phyloP scores from a whole-genome alignment of 1,140 invertebrate genomes.

The Oreohelix idahoensis region DNA sequence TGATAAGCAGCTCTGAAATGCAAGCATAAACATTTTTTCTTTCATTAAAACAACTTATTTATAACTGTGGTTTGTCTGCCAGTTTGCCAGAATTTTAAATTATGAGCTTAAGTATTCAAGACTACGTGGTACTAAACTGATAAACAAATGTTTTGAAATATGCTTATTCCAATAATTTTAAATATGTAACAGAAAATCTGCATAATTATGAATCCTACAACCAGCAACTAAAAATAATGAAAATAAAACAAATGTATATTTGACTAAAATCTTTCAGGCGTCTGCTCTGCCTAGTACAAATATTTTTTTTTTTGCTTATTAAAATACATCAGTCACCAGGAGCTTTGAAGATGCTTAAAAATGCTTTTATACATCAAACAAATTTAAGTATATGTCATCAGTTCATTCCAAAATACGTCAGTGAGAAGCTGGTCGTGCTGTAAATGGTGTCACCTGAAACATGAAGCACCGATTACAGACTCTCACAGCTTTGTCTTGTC shows the following conservation, averaged over 20 bases:
- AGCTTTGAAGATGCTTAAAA: not conserved
- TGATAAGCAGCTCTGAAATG: too few relatives aligned
- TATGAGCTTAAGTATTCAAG: too few relatives aligned
- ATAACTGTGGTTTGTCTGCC: too few relatives aligned
- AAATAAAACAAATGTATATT: not conserved
- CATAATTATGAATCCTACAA: not conserved
- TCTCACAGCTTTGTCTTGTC: conserved; percentile 91
- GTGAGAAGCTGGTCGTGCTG: conserved; percentile 36
- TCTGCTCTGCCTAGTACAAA: not conserved
- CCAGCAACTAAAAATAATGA: not conserved
- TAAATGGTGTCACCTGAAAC: conserved; percentile 72
- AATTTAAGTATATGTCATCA: not conserved
- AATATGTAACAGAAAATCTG: not conserved
- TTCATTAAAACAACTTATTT: too few relatives aligned
- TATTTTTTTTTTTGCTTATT: not conserved
- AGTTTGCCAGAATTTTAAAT: too few relatives aligned
- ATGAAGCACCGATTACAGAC: conserved; percentile 93
- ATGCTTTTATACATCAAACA: not conserved
- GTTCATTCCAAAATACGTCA: not conserved
- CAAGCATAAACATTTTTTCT: too few relatives aligned
- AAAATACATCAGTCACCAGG: not conserved
- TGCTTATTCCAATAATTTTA: not conserved
- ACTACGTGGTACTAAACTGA: too few relatives aligned
- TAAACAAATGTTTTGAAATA: too few relatives aligned
- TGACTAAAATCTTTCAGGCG: not conserved